Evolutionary conservation across 1,140 invertebrate genomes (phyloP).

Genomic region (Elymnias hypermnestra): DNA sequence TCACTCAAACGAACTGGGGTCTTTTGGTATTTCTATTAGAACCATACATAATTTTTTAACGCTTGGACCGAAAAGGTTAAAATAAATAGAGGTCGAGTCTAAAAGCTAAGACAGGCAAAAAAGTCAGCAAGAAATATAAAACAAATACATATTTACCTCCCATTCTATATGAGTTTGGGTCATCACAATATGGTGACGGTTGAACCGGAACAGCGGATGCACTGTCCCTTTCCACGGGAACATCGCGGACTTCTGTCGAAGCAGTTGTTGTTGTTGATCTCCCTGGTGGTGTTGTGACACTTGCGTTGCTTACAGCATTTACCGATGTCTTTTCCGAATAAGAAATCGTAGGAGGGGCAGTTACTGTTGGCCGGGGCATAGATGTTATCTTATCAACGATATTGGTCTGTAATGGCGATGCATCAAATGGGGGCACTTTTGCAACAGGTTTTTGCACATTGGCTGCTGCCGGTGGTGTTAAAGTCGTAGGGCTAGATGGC

Average conservation of each 20-base stretch:
- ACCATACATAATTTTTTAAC: too few species aligned
- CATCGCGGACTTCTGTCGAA: slow-evolving; percentile 43
- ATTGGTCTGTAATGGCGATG: slow-evolving; percentile 55
- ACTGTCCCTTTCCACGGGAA: slow-evolving; percentile 41
- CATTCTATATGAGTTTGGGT: slow-evolving; percentile 80
- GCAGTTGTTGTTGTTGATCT: slow-evolving; percentile 48
- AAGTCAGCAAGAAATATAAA: background rate
- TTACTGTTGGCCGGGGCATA: slow-evolving; percentile 21
- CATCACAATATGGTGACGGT: slow-evolving; percentile 67
- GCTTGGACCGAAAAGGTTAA: too few species aligned
- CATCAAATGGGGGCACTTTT: slow-evolving; percentile 77
- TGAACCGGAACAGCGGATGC: slow-evolving; percentile 46
- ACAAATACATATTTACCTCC: slow-evolving; percentile 76
- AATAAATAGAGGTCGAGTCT: too few species aligned
- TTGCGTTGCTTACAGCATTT: slow-evolving; percentile 47
- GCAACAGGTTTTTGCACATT: slow-evolving; percentile 76
- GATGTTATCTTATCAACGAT: slow-evolving; percentile 40
- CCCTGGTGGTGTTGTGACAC: slow-evolving; percentile 29
- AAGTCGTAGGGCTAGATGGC: slow-evolving; percentile 47
- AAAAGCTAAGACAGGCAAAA: too few species aligned
- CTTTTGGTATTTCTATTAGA: too few species aligned
- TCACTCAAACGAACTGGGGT: too few species aligned
- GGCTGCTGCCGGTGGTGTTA: slow-evolving; percentile 32
- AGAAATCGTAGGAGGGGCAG: slow-evolving; percentile 39
- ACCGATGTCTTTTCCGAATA: slow-evolving; percentile 71